Evolutionary conservation across 2,113 vertebrate genomes (phyloP).

Genomic region (Entosphenus tridentatus): DNA sequence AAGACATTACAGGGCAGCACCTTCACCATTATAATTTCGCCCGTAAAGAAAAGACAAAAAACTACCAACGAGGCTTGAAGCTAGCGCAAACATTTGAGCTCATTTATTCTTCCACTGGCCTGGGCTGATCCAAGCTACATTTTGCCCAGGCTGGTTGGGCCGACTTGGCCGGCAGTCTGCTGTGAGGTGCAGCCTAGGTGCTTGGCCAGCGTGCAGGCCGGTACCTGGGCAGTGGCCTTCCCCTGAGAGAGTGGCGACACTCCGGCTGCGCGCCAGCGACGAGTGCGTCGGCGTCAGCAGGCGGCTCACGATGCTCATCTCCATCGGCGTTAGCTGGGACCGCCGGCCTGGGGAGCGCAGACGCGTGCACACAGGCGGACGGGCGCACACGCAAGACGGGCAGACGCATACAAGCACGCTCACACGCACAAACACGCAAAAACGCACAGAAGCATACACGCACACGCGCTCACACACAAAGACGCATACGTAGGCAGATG

Average conservation of each 20-base stretch:
- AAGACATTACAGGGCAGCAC: no score
- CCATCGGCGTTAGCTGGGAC: slow-evolving; percentile 65
- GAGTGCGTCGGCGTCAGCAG: slow-evolving; percentile 87
- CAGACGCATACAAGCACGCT: not conserved
- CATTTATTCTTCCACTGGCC: no score
- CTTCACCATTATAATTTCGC: no score
- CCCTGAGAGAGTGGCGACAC: slow-evolving; percentile 38
- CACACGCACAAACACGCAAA: not conserved
- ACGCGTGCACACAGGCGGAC: not conserved
- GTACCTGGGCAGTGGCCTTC: no score
- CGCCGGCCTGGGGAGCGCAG: slow-evolving; percentile 35
- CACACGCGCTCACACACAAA: not conserved
- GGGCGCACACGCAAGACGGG: not conserved
- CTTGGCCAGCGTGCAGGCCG: no score
- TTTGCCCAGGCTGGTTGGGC: no score
- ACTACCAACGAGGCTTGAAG: no score
- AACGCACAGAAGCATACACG: not conserved
- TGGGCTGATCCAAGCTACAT: no score
- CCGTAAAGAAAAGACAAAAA: no score
- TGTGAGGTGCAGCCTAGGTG: no score
- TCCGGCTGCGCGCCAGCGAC: slow-evolving; percentile 82
- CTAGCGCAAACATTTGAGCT: no score
- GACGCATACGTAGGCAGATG: not conserved
- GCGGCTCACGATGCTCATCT: slow-evolving; percentile 68
- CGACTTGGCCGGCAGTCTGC: no score